Evolutionary conservation across 2,113 vertebrate species (phyloP).

Genomic region (Solea senegalensis): DNA sequence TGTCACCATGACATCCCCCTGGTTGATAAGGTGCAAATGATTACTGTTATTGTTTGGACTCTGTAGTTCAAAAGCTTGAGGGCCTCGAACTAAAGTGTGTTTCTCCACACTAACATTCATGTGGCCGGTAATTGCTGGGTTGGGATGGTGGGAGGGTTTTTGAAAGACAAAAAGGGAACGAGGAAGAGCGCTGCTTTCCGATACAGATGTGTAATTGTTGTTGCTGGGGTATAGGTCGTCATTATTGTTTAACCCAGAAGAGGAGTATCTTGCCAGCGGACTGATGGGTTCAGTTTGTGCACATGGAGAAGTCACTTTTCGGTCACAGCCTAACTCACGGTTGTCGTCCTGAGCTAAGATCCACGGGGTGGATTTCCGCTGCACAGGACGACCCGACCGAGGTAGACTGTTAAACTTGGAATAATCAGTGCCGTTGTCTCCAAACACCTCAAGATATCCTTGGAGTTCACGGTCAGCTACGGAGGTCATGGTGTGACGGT

Average conservation of each 20-base stretch:
- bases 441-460: conserved; percentile 87
- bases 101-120: conserved; percentile 86
- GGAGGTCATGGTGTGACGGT: conserved; percentile 85
- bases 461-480: conserved; percentile 87
- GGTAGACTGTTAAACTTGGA: conserved; percentile 91
- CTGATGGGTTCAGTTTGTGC: conserved; percentile 74
- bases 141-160: conserved; percentile 42
- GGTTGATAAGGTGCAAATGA: conserved; percentile 66
- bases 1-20: conserved; percentile 67
- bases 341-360: conserved; percentile 76
- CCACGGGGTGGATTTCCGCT: conserved; percentile 79
- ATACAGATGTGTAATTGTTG: conserved; percentile 61
- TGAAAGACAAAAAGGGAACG: conserved; percentile 62
- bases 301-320: conserved; percentile 56
- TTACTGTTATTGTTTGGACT: conserved; percentile 78
- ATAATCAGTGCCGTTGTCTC: conserved; percentile 70
- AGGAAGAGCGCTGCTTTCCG: conserved; percentile 68
- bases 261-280: conserved; percentile 69
- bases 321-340: conserved; percentile 71
- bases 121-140: conserved; percentile 63
- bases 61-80: conserved; percentile 81
- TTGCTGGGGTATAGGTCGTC: conserved; percentile 57
- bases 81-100: conserved; percentile 83
- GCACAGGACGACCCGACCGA: conserved; percentile 75
- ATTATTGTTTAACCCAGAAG: conserved; percentile 48